These are phyloP conservation scores for Aphodius sticticus DNA, from an alignment of 2,888 invertebrate genomes.

Conservation along the genomic window DNA sequence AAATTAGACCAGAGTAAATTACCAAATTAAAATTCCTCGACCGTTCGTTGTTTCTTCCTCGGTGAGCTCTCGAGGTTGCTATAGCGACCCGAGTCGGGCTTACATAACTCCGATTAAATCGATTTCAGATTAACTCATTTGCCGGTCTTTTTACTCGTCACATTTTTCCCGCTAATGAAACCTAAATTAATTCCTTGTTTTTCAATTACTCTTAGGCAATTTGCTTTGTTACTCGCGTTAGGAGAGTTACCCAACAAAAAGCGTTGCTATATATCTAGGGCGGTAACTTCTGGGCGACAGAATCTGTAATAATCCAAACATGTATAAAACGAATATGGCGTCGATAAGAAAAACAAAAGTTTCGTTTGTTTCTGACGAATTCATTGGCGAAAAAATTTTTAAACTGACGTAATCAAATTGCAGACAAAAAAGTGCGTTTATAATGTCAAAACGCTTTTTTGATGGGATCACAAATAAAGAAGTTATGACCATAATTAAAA, in stretches of 20 bases:
- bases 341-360: no score
- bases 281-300: neutral
- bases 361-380: no score
- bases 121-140: neutral
- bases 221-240: neutral
- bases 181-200: neutral
- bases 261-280: neutral
- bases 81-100: neutral
- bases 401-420: no score
- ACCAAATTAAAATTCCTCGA: neutral
- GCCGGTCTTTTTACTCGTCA: neutral
- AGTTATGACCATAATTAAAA: no score
- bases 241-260: neutral
- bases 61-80: neutral
- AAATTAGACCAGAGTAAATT: slow-evolving; percentile 4
- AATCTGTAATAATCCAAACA: neutral
- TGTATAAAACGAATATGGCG: no score
- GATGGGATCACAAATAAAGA: no score
- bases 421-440: no score
- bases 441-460: no score
- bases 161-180: slow-evolving; percentile 4
- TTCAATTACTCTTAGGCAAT: neutral
- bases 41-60: neutral
- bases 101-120: neutral
- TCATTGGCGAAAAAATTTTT: no score